Base-by-base conservation (phyloP, 2,888 invertebrate genomes). In the Amblyjoppa proteus region DNA sequence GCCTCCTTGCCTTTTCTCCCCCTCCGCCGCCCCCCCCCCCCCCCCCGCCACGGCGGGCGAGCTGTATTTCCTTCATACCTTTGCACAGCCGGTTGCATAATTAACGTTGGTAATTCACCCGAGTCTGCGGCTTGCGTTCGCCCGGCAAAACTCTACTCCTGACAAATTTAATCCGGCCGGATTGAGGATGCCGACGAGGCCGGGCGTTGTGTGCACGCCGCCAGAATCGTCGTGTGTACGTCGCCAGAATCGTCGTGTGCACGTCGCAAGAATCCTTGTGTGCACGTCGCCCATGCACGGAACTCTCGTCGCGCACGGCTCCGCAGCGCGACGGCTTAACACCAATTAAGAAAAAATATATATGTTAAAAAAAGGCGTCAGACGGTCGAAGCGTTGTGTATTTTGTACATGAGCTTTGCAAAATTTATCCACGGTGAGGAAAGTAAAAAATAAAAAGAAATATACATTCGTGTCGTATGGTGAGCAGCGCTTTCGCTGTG, bases 51-150 rank as follows among this genome's bases (percentile, higher is more conserved):
- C 83, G 0, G 4, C 41, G 41, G 41, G 45, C 38, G 20, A 45
- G 56, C 81, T 64, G 45, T 45, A 20, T 34, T 38, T 31, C 34
- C 31, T 64, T 64, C 64, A 34, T 64, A 64, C 64, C 64, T 64
- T 64, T 31, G 58, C 70, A 53, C 71, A 74, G 85, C 81, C 45
- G 81, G 87, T 82, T 89, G 91, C 88, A 91, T 91, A 91, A 90
- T 91, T 91, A 91, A 90, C 89, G 82, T 86, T 83, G 86, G 82
- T 89, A 86, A 90, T 85, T 89, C 89, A 89, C 87, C 84, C 70
- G 82, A 81, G 81, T 83, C 83, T 71, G 84, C 82, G 85, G 82
- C 78, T 78, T 61, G 80, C 56, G 79, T 45, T 77, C 28, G 71
- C 66, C 73, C 68, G 61, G 75, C 78, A 81, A 85, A 83, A 85